Conservation (phyloP, 2,113 vertebrate species). For the Albula glossodonta region DNA sequence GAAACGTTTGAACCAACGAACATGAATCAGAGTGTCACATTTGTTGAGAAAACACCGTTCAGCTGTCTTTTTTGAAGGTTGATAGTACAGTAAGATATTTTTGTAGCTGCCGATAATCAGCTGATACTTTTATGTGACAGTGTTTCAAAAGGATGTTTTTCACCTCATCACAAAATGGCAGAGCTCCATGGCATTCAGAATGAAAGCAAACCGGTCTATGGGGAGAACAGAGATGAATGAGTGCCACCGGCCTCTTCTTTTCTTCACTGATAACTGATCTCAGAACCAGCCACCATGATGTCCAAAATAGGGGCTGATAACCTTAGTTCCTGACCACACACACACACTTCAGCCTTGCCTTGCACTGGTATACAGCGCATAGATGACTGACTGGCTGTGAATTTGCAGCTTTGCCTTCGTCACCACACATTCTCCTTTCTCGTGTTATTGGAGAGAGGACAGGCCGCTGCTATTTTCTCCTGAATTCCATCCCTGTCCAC, state of each 20-base stretch:
- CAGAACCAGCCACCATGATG: not conserved
- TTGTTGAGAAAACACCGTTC: not conserved
- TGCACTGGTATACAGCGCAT: not conserved
- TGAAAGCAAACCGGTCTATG: not conserved
- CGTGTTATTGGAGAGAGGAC: constrained; percentile 43
- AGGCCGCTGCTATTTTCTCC: constrained; percentile 56
- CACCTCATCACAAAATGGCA: not conserved
- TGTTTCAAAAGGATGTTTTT: not conserved
- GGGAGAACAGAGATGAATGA: not conserved
- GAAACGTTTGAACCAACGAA: not conserved
- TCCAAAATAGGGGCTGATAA: not conserved
- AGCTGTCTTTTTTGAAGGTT: not conserved
- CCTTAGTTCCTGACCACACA: not conserved
- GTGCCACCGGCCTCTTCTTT: not conserved
- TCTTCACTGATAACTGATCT: not conserved
- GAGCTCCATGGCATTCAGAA: not conserved
- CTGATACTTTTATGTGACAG: not conserved
- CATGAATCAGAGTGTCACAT: not conserved
- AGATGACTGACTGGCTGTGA: not conserved
- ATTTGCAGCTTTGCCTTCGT: not conserved
- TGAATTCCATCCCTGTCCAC: constrained; percentile 59
- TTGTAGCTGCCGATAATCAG: not conserved
- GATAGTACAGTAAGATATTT: not conserved
- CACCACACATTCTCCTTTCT: not conserved
- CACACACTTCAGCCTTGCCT: not conserved